Percentiles rank a stretch among this genome's conserved stretches.
These are phyloP conservation scores for Eulithis prunata DNA, from an alignment of 2,888 invertebrate genomes.

Conservation along the genomic window DNA sequence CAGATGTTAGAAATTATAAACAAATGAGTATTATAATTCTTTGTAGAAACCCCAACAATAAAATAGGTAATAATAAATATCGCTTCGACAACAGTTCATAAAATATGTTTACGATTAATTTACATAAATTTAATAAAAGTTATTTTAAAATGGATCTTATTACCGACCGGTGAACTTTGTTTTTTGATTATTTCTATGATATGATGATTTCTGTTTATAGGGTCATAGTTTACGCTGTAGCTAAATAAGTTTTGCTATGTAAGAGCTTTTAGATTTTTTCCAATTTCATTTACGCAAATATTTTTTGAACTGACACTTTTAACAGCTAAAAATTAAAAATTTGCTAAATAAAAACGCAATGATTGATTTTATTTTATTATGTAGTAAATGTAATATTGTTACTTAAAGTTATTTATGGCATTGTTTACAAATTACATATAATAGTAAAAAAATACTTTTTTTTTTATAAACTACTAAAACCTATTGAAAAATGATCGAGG, in stretches of 20 bases:
- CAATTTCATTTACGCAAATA: background rate
- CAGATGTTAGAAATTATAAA: conserved; percentile 37
- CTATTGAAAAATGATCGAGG: too few relatives aligned
- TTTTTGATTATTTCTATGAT: background rate
- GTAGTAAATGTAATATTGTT: too few relatives aligned
- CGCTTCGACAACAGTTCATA: conserved; percentile 49
- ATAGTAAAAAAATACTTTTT: too few relatives aligned
- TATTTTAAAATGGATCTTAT: conserved; percentile 15
- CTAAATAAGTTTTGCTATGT: conserved; percentile 20
- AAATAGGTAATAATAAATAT: conserved; percentile 51
- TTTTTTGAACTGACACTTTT: background rate
- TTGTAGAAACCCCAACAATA: conserved; percentile 46
- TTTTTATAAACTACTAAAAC: too few relatives aligned
- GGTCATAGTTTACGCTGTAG: conserved; percentile 33
- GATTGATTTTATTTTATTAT: too few relatives aligned
- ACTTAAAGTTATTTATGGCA: too few relatives aligned
- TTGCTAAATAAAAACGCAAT: too few relatives aligned
- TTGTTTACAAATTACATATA: too few relatives aligned
- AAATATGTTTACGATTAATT: conserved; percentile 50
- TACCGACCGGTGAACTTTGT: background rate
- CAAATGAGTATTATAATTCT: conserved; percentile 41
- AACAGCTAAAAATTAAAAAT: too few relatives aligned
- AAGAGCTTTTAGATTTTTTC: background rate
- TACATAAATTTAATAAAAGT: conserved; percentile 46
- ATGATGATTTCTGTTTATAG: conserved; percentile 24